These are phyloP conservation scores for Amphipoea oculea DNA, from an alignment of 2,888 invertebrate genomes.

Conservation along the genomic window DNA sequence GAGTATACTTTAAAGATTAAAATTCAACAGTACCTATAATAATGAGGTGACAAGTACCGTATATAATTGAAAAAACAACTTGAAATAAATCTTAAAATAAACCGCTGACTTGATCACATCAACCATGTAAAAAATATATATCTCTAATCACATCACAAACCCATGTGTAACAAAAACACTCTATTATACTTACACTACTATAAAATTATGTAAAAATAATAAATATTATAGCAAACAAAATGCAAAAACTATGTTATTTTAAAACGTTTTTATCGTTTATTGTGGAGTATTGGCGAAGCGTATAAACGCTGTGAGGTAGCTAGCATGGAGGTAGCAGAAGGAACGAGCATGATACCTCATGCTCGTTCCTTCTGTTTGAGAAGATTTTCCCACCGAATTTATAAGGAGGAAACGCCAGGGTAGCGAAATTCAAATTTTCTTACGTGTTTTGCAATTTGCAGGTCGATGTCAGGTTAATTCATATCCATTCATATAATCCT, in stretches of 20 bases:
- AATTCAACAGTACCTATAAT: background rate
- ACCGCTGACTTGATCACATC: background rate
- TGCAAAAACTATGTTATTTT: background rate
- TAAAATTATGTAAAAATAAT: constrained; percentile 14
- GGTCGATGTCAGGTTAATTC: too few relatives aligned
- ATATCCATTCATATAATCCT: too few relatives aligned
- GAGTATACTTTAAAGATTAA: background rate
- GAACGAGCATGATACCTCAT: background rate
- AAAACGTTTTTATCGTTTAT: constrained; percentile 15
- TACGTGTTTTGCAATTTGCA: too few relatives aligned
- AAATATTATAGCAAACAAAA: background rate
- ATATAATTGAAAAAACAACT: background rate
- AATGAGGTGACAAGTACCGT: background rate
- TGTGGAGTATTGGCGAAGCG: constrained; percentile 31
- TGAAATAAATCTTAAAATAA: background rate
- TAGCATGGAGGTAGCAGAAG: constrained; percentile 6
- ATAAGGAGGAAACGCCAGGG: background rate
- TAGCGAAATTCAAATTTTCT: background rate
- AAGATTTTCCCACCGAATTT: background rate
- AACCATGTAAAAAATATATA: constrained; percentile 10
- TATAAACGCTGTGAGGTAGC: constrained; percentile 34
- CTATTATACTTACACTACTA: background rate
- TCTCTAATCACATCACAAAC: constrained; percentile 10
- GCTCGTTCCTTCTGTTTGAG: constrained; percentile 2
- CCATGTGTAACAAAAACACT: constrained; percentile 1